Conservation (phyloP, 2,113 vertebrate genomes). For the Mormyrus iriodes region DNA sequence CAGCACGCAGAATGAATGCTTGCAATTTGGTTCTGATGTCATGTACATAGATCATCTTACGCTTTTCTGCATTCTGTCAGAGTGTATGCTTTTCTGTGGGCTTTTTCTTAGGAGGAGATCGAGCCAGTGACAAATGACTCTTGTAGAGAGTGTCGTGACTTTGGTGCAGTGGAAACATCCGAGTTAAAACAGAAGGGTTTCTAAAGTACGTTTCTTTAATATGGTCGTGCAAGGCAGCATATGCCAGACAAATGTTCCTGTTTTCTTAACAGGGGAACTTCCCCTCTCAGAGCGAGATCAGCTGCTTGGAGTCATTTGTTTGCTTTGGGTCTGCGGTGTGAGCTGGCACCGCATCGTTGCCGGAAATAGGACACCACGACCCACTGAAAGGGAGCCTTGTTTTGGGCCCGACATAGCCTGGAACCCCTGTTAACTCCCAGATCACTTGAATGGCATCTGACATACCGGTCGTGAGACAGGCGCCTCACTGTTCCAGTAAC, state of each 20-base stretch:
- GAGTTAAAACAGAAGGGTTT: not conserved
- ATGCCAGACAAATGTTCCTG: not conserved
- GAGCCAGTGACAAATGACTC: not conserved
- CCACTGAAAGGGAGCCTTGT: not conserved
- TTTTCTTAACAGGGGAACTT: not conserved
- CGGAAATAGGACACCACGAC: not conserved
- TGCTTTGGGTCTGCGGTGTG: not conserved
- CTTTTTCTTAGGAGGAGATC: not conserved
- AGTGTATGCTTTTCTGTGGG: not conserved
- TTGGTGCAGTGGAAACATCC: not conserved
- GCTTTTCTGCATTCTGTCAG: not conserved
- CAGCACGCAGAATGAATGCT: not conserved
- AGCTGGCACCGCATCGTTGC: no score
- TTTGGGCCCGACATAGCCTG: not conserved
- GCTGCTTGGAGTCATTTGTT: not conserved
- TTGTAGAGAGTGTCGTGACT: not conserved
- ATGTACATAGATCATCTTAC: no score
- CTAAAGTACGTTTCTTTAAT: not conserved
- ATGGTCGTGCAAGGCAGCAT: not conserved
- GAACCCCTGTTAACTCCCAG: not conserved
- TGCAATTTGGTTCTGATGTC: not conserved
- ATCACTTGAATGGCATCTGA: not conserved
- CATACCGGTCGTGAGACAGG: not conserved
- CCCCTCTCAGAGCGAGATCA: not conserved
- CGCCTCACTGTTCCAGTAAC: not conserved